Evolutionary conservation across 2,888 invertebrate genomes (phyloP).

Genomic region (Lasioglossum vierecki): DNA sequence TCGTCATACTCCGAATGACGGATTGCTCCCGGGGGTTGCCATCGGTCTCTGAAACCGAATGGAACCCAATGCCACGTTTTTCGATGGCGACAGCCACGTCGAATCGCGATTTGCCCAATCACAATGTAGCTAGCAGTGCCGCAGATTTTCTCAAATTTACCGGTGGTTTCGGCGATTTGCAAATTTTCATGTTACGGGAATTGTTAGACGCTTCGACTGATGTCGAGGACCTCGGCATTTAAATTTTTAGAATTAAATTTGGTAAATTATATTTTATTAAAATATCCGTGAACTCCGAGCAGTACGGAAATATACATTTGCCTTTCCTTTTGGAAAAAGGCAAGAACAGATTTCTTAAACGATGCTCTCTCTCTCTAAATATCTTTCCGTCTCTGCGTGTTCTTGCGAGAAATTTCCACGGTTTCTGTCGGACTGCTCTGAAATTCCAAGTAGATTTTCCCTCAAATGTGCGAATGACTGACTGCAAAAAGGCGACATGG

Average conservation of each 20-base stretch:
- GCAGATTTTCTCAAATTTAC: background rate
- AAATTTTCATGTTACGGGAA: background rate
- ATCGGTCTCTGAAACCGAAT: constrained; percentile 13
- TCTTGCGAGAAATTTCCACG: too few relatives aligned
- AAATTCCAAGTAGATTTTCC: background rate
- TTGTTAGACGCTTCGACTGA: background rate
- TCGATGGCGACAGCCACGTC: constrained; percentile 19
- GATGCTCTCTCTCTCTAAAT: too few relatives aligned
- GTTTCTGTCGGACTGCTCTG: too few relatives aligned
- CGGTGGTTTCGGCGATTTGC: too few relatives aligned
- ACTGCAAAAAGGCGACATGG: background rate
- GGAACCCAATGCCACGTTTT: constrained; percentile 26
- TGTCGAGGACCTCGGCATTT: background rate
- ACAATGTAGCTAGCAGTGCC: background rate
- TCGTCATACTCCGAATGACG: background rate
- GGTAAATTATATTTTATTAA: background rate
- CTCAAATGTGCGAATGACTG: background rate
- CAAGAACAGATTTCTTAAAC: background rate
- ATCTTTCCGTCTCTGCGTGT: too few relatives aligned
- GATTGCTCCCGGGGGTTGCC: constrained; percentile 37
- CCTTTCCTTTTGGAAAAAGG: background rate
- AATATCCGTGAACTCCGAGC: background rate
- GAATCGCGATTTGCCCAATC: background rate
- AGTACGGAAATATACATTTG: background rate
- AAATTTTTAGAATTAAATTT: background rate